Base-by-base conservation (phyloP, 1,140 invertebrate species). In the Drosophila lacertosa region DNA sequence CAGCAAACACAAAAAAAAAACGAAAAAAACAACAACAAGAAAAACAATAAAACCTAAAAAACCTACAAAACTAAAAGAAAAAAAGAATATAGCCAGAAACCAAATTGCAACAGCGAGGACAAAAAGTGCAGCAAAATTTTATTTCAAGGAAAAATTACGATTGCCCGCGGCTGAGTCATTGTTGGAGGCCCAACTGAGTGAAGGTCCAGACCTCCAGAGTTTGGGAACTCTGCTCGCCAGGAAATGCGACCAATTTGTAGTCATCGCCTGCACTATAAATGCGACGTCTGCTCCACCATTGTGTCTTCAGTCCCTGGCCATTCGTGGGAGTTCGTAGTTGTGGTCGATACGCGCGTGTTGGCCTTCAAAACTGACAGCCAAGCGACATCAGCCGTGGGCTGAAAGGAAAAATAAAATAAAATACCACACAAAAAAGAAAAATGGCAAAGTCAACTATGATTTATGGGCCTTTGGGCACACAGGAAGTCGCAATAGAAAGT, bases 181-280 rank as follows among this genome's bases (percentile, higher is more conserved):
- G 39, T 45, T 48, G 32, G 47, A 16, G 51, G 39, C 50, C 37
- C 45, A 48, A 59, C 42, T 50, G 33, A 59, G 39, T 50, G 33
- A 54, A 26, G 58, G 15, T 42, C 6, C 24, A 22, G 24, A 39
- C 13, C 40, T 44, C 4, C 20, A 1, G 6, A 53, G 55, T 40
- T 40, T 10, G 55, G 51, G 6, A 86, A 82, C 73, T 81, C 74
- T 65, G 32, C n/a, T n/a, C 13, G 59, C 33, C 55, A 74, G 72
- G 68, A 84, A 86, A 84, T 86, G 82, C 77, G 65, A 66, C 81
- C 81, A 86, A 84, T 84, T 84, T 84, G 81, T 84, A 74, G 81
- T 59, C 57, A 71, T 40, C 32, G 50, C 55, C 55, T 57, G 59
- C 74, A 64, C 45, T 65, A 53, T 51, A 58, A 57, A 70, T 72